These are phyloP conservation scores for Malacoctenus gilli DNA, from an alignment of 2,797 vertebrate genomes.

Conservation along the genomic window DNA sequence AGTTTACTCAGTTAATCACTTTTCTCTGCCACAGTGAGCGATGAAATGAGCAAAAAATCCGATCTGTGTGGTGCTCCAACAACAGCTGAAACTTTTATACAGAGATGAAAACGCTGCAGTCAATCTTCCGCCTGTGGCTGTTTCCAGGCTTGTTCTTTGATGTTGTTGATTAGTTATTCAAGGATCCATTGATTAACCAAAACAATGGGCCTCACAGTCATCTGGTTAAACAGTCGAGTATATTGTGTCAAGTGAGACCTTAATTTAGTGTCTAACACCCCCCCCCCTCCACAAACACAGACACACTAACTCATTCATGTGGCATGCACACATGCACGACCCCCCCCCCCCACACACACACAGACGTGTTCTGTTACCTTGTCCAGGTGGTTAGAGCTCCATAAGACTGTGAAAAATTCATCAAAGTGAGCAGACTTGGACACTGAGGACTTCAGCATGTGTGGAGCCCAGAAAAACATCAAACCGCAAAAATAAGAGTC, in stretches of 20 bases:
- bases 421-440: slow-evolving; percentile 65
- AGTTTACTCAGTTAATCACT: slow-evolving; percentile 27
- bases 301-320: too few relatives aligned
- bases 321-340: background rate
- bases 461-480: slow-evolving; percentile 49
- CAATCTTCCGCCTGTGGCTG: slow-evolving; percentile 65
- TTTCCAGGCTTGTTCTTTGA: slow-evolving; percentile 69
- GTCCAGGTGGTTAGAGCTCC: slow-evolving; percentile 64
- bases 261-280: slow-evolving; percentile 61
- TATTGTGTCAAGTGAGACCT: slow-evolving; percentile 56
- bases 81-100: slow-evolving; percentile 64
- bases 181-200: slow-evolving; percentile 77
- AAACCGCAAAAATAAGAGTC: slow-evolving; percentile 17
- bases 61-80: slow-evolving; percentile 71
- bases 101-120: slow-evolving; percentile 68
- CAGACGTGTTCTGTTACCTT: slow-evolving; percentile 44
- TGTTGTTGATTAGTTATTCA: slow-evolving; percentile 75
- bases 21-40: slow-evolving; percentile 34
- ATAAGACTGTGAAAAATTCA: slow-evolving; percentile 71
- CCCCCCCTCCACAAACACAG: background rate
- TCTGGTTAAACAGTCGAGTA: slow-evolving; percentile 71
- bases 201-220: slow-evolving; percentile 72
- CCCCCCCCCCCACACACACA: slow-evolving; percentile 9
- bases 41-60: slow-evolving; percentile 53
- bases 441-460: slow-evolving; percentile 48